Percentiles rank a stretch among this genome's conserved stretches.
Evolutionary conservation across 2,888 invertebrate species (phyloP).

Genomic region (Anthrax anthrax): DNA sequence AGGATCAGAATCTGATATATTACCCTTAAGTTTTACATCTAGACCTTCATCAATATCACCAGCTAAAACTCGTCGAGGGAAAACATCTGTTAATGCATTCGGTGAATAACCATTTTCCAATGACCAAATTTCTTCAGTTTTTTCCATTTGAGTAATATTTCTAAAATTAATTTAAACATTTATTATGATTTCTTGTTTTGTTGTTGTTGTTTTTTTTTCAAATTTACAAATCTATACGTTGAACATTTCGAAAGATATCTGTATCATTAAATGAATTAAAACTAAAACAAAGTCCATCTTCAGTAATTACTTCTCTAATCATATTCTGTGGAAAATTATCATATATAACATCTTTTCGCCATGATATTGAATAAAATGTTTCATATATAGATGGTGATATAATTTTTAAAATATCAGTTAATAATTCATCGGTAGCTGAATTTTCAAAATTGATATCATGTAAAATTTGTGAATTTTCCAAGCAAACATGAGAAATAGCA

Average conservation of each 20-base stretch:
- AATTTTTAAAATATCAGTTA: not conserved
- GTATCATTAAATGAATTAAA: slow-evolving; percentile 43
- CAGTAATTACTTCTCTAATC: slow-evolving; percentile 37
- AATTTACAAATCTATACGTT: slow-evolving; percentile 15
- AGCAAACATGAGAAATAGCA: not conserved
- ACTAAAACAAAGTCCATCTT: slow-evolving; percentile 48
- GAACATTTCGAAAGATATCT: slow-evolving; percentile 37
- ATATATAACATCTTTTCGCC: slow-evolving; percentile 17
- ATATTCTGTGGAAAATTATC: slow-evolving; percentile 35
- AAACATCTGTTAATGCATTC: not conserved
- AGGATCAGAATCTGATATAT: not conserved
- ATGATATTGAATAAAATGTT: slow-evolving; percentile 21
- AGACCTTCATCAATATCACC: slow-evolving; percentile 5
- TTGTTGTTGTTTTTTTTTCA: no score
- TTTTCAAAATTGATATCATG: not conserved
- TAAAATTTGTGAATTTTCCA: not conserved
- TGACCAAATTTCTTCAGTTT: slow-evolving; percentile 11
- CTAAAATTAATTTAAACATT: not conserved
- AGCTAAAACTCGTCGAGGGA: slow-evolving; percentile 3
- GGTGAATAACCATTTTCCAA: slow-evolving; percentile 18
- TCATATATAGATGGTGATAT: slow-evolving; percentile 16
- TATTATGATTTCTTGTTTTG: no score
- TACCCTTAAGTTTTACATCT: not conserved
- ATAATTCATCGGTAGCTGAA: not conserved
- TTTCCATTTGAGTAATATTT: not conserved